Evolutionary conservation across 2,113 vertebrate species (phyloP), one percentile per base, ranked within the genome.

Genomic region (Triplophysa siluroides): DNA sequence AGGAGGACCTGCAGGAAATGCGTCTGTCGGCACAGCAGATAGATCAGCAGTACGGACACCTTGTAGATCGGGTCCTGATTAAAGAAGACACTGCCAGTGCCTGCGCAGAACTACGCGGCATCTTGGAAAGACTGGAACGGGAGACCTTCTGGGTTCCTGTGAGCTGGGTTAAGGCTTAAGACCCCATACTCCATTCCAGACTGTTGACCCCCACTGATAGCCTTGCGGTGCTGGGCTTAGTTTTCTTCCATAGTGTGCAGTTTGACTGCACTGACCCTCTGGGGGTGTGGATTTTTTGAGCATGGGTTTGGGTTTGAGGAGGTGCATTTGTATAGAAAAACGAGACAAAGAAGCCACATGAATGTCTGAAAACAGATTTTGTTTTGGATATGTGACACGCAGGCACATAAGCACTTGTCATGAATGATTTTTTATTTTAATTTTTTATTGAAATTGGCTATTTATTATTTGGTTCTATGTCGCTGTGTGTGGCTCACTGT

Each of bases 131-230:
- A 81, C 88, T 98, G 79, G 94, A 92, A 87, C 93, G 92, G 60
- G 96, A 97, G 78, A 87, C 92, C 3, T 94, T 95, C 82, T 98
- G 97, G 97, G 94, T 98, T 41, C 97, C 96, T 60, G 13, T 95
- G 72, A 86, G 38, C 82, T 98, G 97, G 97, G 92, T 97, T 79
- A 94, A 94, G 88, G 93, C 91, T 87, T 97, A 91, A 88, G 71
- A 50, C 66, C 50, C 33, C 10, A 9, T 23, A 6, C 26, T 21
- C 41, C 2, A 9, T 63, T 52, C 54, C 54, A 56, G 52, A 61
- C 24, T 58, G 47, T 50, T 76, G 65, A 76, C 21, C 64, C 60
- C 61, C 45, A 45, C 47, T 23, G 23, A 65, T n/a, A 24, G 74
- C 26, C 50, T 21, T 14, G 18, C 54, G n/a, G 54, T 58, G 54